Percentiles rank a stretch among this genome's conserved stretches.
Conservation (phyloP, 2,888 invertebrate genomes). For the Heliothis peltigera region DNA sequence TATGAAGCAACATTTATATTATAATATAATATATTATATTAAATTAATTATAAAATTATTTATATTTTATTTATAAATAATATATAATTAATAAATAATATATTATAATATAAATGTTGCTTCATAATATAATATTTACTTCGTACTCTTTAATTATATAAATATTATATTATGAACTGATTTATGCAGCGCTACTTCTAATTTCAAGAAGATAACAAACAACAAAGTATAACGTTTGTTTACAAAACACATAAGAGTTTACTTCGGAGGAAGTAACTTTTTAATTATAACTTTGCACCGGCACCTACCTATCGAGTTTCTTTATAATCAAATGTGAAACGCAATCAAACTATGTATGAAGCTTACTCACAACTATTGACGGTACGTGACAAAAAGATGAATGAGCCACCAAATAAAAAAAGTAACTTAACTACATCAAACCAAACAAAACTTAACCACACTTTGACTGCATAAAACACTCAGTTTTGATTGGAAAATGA, state of each 20-base stretch:
- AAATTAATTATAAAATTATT: no score
- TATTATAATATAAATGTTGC: no score
- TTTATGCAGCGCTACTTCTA: neutral
- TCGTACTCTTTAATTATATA: no score
- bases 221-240: neutral
- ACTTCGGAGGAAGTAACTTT: neutral
- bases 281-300: neutral
- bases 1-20: no score
- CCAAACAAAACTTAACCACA: neutral
- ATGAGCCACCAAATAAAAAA: neutral
- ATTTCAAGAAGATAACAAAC: constrained; percentile 3
- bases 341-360: neutral
- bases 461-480: neutral
- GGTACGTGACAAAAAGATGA: neutral
- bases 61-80: no score
- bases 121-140: no score
- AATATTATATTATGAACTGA: neutral
- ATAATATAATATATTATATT: no score
- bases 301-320: neutral
- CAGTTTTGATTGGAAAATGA: constrained; percentile 4
- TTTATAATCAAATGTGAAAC: neutral
- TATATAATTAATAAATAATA: no score
- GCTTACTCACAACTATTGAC: neutral
- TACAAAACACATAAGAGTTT: neutral
- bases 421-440: neutral